Base-by-base conservation (phyloP, 2,797 vertebrate genomes). In the Mormyrops attenuatus region DNA sequence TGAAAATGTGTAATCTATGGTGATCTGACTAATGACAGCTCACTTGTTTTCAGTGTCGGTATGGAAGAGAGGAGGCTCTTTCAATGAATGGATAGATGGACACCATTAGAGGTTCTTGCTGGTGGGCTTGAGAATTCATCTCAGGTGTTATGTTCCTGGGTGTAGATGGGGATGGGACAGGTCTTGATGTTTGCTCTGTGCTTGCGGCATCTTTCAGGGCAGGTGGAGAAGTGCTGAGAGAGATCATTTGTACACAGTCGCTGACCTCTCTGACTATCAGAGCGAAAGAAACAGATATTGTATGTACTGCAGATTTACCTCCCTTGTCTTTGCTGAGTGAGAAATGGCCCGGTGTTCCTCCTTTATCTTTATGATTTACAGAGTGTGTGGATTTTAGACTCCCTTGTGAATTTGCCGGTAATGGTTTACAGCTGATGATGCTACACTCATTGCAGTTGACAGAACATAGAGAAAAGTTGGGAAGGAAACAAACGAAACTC, bases 81-180 rank as follows among this genome's bases (percentile, higher is more conserved):
- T 30, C 30, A 15, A 26, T 15, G 15, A 55, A 69, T 34, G 60
- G 82, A 87, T 53, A 86, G 60, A 50, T 89, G 17, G 84, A 41
- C 55, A 34, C 17, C 22, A 84, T 53, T 47, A 88, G 26, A 22
- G 89, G 52, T 87, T 60, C 88, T 5, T 5, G 53, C 88, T 88
- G 41, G 8, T 86, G 26, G 44, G 30, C 90, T 92, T 92, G 90
- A 91, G 91, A 88, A 55, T 89, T 90, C 82, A 63, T 63, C 47
- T 89, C 53, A 3, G 89, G 89, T 86, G 15, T 47, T 41, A 86
- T 89, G 5, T 63, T 50, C 57, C 49, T 66, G 86, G 41, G 82
- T 44, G 91, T 66, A 1, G 15, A 26, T 88, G 66, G 88, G 34
- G 13, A 63, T 60, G 55, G 91, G 89, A 90, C 17, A 84, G 63